Conservation (phyloP, 2,797 vertebrate genomes). For the Tokudaia muenninki region DNA sequence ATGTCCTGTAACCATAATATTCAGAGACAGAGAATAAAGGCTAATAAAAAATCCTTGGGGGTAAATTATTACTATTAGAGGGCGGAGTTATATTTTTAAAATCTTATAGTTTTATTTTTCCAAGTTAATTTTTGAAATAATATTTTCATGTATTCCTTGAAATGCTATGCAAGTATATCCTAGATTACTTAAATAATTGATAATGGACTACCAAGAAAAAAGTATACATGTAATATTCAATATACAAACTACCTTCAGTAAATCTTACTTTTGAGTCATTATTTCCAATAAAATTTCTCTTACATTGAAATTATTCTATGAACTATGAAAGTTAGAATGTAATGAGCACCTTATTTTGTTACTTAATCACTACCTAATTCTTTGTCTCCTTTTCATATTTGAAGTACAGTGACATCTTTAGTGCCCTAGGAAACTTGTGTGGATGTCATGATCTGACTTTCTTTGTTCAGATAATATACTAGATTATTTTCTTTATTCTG, state of each 20-base stretch:
- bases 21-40: background rate
- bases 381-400: background rate
- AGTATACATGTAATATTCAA: background rate
- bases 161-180: background rate
- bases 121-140: background rate
- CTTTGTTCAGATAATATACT: background rate
- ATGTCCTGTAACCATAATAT: constrained; percentile 1
- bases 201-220: constrained; percentile 10
- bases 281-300: constrained; percentile 27
- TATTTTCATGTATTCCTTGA: background rate
- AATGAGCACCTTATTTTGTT: background rate
- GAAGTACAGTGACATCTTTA: background rate
- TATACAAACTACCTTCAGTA: background rate
- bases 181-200: constrained; percentile 16
- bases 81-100: background rate
- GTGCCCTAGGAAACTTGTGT: background rate
- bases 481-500: background rate
- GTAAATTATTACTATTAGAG: background rate
- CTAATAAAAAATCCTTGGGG: constrained; percentile 12
- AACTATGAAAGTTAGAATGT: background rate
- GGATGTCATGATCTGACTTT: background rate
- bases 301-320: constrained; percentile 4
- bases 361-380: background rate
- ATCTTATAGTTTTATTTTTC: background rate
- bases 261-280: constrained; percentile 35